Evolutionary conservation across 2,797 vertebrate species (phyloP), one percentile per base, ranked within the genome.

Genomic region (Hemibagrus guttatus): DNA sequence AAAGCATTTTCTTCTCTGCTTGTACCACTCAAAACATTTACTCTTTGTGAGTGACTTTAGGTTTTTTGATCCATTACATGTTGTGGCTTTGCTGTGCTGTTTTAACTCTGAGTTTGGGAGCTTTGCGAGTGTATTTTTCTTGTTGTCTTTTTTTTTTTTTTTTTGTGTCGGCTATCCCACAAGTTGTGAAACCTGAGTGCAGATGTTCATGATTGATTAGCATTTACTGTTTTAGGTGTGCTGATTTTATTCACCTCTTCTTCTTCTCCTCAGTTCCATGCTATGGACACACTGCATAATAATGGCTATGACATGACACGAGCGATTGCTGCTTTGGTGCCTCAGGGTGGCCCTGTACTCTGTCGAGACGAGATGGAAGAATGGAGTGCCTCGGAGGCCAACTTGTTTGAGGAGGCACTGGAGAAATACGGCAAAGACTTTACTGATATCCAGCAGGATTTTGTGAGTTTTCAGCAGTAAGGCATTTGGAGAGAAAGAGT

Each of bases 381-480:
- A 91, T 99, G 98, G 98, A 98, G 98, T 6, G 97, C 98, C 58
- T 99, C 98, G 0, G 98, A 99, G 94, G 98, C 98, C 91, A 98
- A 98, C 93, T 95, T 99, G 68, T 99, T 99, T 0, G 98, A 99
- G 92, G 98, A 99, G 92, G 98, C 98, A 0, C 94, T 99, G 72
- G 98, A 99, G 93, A 99, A 99, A 93, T 99, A 99, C 0, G 98
- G 98, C 91, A 99, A 99, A 91, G 98, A 99, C 93, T 99, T 99
- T 93, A 97, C 97, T 0, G 98, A 99, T 88, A 99, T 99, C 92
- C 98, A 99, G 89, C 98, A 99, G 91, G 98, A 99, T 92, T 99
- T 99, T 93, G 98, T 99, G 92, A 97, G 98, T 98, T 69, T 58
- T 52, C n/a, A 26, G 42, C 11, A 42, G n/a, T 46, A 54, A 39